Base-by-base conservation (phyloP, 2,888 invertebrate species). In the Ommatoiulus sabulosus region DNA sequence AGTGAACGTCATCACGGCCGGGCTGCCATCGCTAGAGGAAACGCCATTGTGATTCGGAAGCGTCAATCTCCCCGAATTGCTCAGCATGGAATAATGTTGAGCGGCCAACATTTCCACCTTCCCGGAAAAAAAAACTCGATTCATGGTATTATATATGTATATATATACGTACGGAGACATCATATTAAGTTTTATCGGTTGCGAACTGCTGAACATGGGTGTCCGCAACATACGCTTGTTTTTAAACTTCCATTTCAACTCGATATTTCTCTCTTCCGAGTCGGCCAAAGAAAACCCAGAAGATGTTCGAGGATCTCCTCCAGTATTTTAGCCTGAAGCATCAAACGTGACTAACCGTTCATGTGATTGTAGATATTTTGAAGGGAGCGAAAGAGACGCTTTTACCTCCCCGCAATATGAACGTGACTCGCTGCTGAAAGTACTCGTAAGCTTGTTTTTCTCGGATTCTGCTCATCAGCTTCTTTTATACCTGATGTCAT, bases 1-100 rank as follows among this genome's bases (percentile, higher is more conserved):
- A 52, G 57, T 88, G 35, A 88, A 88, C 57, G 88, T 88, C 35
- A 88, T 88, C 84, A 88, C 84, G 15, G 24, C 88, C 4, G 88
- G 88, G 17, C 86, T 88, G 10, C 52, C 88, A 20, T 85, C 88
- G 15, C 86, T 88, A 20, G 85, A 88, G 35, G 88, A 88, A 43
- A 86, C 88, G 10, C 46, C 52, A 0, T 57, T 88, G 72, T 88
- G 48, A 88, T 80, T 80, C 80, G 80, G 35, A 10, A 15, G 35
- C 24, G 20, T 0, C 6, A 4, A 17, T 20, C 5, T 6, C 7
- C 63, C 63, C 63, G 20, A 24, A 20, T n/a, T 63, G 6, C 3
- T 7, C n/a, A 20, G n/a, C 63, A 52, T 15, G 52, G 52, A 52
- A 52, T 17, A 52, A 52, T 52, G 52, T 1, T 3, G 15, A 52